Percentiles rank a stretch among this genome's conserved stretches.
Evolutionary conservation across 1,140 invertebrate species (phyloP).

Genomic region (Drosophila miranda): DNA sequence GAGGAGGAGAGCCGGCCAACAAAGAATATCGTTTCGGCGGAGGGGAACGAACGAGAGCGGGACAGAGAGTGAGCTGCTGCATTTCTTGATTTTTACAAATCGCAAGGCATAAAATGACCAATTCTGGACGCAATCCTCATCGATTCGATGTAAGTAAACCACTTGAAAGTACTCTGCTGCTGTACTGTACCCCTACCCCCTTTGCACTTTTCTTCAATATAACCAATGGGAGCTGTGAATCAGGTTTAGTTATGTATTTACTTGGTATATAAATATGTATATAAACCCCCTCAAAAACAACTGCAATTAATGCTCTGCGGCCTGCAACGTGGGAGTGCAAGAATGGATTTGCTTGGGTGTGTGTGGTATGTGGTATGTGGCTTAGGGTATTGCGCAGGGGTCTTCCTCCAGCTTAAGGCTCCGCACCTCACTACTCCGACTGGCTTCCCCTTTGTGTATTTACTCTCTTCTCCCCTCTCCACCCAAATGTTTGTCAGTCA

Average conservation of each 20-base stretch:
- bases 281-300: too few relatives aligned
- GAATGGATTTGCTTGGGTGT: too few relatives aligned
- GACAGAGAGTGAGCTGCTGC: constrained; percentile 39
- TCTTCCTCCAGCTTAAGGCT: neutral
- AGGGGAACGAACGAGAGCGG: constrained; percentile 27
- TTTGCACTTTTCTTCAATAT: too few relatives aligned
- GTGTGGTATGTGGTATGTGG: too few relatives aligned
- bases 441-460: constrained; percentile 13
- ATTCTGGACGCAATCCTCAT: constrained; percentile 70
- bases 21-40: neutral
- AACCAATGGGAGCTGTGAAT: too few relatives aligned
- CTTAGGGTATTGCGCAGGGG: too few relatives aligned
- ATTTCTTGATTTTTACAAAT: constrained; percentile 26
- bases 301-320: too few relatives aligned
- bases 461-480: constrained; percentile 7
- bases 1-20: constrained; percentile 1
- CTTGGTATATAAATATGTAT: too few relatives aligned
- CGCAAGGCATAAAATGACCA: constrained; percentile 73
- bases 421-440: constrained; percentile 13
- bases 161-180: too few relatives aligned
- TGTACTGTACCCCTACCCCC: too few relatives aligned
- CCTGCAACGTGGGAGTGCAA: too few relatives aligned
- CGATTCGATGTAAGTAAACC: constrained; percentile 66
- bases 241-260: too few relatives aligned
- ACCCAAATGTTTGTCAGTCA: constrained; percentile 60